Evolutionary conservation across 2,888 invertebrate genomes (phyloP), one percentile per base, ranked within the genome.

Genomic region (Danaus chrysippus): DNA sequence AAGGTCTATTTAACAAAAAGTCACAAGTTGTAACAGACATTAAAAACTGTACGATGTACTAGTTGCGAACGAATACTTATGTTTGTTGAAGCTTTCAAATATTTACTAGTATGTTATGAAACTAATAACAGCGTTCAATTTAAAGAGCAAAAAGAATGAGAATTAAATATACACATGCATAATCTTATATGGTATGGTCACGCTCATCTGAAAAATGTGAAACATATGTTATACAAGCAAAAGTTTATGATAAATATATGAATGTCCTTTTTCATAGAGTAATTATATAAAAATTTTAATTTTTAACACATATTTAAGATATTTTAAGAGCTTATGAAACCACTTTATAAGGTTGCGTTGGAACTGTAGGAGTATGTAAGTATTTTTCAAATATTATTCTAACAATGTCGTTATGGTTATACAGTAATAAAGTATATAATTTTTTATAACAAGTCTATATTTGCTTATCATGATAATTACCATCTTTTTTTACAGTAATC

Each of bases 381-480:
- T 11, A 34, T 17, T 17, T 15, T 49, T 49, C 49, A 17, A 49
- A 49, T 17, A 17, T 49, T 49, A 49, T 0, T 15, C 49, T 49
- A 49, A 59, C 44, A 59, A 17, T 15, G 53, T 61, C 61, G 56
- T 23, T 58, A 58, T 34, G 42, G 42, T 0, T 44, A 54, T 46
- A 55, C 55, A 54, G 52, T 44, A 54, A 46, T 54, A 54, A 59
- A 54, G 54, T 43, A 19, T 54, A 57, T 53, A 54, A 17, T 42
- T 52, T 63, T 62, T 63, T 63, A 56, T 46, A 61, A 56, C 59
- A 60, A 56, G 52, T 59, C 63, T 60, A 41, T 63, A 65, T 72
- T 70, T 68, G 69, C 70, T 71, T 72, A 70, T 74, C 70, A 64
- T 67, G 65, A 67, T 64, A 66, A 57, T 66, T 17, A 54, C 64